These are phyloP conservation scores for Phengaris alcon DNA, from an alignment of 2,888 invertebrate species.

Conservation along the genomic window DNA sequence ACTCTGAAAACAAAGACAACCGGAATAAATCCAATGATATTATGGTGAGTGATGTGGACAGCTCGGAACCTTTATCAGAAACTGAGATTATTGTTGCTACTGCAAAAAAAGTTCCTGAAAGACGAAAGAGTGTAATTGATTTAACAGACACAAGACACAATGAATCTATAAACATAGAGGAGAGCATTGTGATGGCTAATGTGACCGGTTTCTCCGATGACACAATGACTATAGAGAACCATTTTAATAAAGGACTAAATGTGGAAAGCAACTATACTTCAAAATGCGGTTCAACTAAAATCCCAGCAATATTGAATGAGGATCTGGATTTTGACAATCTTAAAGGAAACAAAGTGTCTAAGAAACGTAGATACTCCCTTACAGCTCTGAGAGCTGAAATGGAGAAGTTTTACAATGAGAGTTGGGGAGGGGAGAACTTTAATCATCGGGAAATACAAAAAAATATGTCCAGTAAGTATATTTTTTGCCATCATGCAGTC, in stretches of 20 bases:
- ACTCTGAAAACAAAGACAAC: constrained; percentile 51
- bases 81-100: constrained; percentile 33
- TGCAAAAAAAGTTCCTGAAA: constrained; percentile 37
- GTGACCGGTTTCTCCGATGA: constrained; percentile 60
- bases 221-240: constrained; percentile 34
- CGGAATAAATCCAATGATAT: constrained; percentile 33
- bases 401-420: constrained; percentile 82
- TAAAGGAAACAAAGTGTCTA: constrained; percentile 62
- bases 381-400: constrained; percentile 74
- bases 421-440: constrained; percentile 83
- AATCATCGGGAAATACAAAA: constrained; percentile 78
- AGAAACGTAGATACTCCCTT: constrained; percentile 59
- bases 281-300: constrained; percentile 66
- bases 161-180: constrained; percentile 46
- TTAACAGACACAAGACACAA: constrained; percentile 47
- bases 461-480: constrained; percentile 82
- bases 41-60: constrained; percentile 42
- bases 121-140: constrained; percentile 49
- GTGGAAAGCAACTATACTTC: constrained; percentile 40
- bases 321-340: constrained; percentile 71
- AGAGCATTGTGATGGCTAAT: constrained; percentile 67
- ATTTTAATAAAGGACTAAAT: constrained; percentile 30
- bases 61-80: constrained; percentile 44
- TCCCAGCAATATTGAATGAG: constrained; percentile 66
- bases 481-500: not conserved